Conservation (phyloP, 2,888 invertebrate genomes). For the Pilophorus perplexus region DNA sequence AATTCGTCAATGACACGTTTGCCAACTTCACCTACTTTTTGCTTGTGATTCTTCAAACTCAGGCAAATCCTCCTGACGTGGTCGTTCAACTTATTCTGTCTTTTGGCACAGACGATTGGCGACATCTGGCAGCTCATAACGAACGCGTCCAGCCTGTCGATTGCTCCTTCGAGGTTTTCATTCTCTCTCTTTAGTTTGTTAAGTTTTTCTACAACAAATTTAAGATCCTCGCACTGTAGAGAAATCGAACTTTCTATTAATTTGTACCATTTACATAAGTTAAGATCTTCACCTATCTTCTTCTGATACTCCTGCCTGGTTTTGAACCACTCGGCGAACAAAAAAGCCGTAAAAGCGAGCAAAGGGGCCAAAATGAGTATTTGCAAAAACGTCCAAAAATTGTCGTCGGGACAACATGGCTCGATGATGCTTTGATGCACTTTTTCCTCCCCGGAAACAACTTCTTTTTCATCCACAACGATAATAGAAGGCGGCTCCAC, state of each 20-base stretch:
- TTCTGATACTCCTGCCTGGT: neutral
- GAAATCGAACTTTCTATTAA: too few relatives aligned
- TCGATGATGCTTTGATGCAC: too few relatives aligned
- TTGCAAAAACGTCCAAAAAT: neutral
- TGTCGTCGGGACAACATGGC: too few relatives aligned
- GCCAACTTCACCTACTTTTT: neutral
- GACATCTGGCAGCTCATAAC: constrained; percentile 15
- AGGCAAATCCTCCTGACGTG: neutral
- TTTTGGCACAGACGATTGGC: neutral
- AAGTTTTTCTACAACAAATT: neutral
- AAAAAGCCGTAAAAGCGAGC: neutral
- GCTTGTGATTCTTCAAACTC: neutral
- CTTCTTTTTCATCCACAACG: too few relatives aligned
- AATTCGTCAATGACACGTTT: too few relatives aligned
- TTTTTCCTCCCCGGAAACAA: too few relatives aligned
- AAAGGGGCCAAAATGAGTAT: neutral
- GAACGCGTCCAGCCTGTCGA: constrained; percentile 1
- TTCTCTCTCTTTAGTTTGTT: neutral
- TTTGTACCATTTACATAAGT: too few relatives aligned
- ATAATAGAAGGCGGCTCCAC: too few relatives aligned
- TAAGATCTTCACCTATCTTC: neutral
- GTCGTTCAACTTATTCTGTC: neutral
- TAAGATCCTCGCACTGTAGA: too few relatives aligned
- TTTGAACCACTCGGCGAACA: neutral
- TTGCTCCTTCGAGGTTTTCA: neutral